phyloP scores from a whole-genome alignment of 2,797 vertebrate species.

The Spinibarbus caldwelli region DNA sequence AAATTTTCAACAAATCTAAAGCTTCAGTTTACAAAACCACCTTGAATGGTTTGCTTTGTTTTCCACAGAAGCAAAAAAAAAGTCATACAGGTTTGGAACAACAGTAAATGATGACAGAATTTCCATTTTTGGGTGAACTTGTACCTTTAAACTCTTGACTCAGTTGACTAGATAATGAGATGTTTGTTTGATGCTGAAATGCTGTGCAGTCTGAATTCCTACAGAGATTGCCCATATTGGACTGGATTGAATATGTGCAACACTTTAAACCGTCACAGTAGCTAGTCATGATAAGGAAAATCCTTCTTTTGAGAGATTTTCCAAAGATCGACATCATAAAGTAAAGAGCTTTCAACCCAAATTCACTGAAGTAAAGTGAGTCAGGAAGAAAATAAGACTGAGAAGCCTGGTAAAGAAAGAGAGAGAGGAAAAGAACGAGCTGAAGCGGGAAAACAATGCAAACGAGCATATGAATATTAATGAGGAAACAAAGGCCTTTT shows the following conservation, averaged over 20 bases:
- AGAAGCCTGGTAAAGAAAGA: slow-evolving; percentile 42
- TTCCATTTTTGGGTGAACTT: neutral
- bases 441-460: slow-evolving; percentile 53
- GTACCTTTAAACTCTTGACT: neutral
- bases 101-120: slow-evolving; percentile 3
- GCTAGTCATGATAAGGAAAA: slow-evolving; percentile 32
- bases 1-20: neutral
- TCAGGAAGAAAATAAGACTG: slow-evolving; percentile 20
- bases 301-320: slow-evolving; percentile 14
- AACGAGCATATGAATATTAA: slow-evolving; percentile 71
- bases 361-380: slow-evolving; percentile 49
- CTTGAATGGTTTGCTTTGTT: neutral
- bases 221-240: slow-evolving; percentile 16
- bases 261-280: slow-evolving; percentile 29
- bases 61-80: neutral
- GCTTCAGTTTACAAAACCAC: neutral
- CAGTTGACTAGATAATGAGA: slow-evolving; percentile 13
- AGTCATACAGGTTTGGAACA: neutral
- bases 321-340: slow-evolving; percentile 67
- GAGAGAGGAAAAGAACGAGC: slow-evolving; percentile 35
- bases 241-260: slow-evolving; percentile 30
- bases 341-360: slow-evolving; percentile 44
- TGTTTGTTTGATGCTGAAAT: slow-evolving; percentile 27
- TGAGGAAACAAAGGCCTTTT: slow-evolving; percentile 61
- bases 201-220: slow-evolving; percentile 14